Base-by-base conservation (phyloP, 1,140 invertebrate species). In the Calephelis nemesis region DNA sequence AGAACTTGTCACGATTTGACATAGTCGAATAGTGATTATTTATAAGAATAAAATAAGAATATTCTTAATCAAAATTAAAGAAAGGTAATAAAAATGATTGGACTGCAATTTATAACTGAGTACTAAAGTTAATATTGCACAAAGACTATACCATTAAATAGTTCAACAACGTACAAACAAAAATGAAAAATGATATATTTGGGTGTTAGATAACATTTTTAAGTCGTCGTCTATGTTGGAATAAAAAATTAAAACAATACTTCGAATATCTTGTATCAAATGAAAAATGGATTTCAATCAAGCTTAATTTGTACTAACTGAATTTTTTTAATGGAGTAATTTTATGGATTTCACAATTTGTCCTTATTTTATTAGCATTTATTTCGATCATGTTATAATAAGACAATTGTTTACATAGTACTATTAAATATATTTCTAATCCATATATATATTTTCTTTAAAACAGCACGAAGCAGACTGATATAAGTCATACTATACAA, bases 121-220 rank as follows among this genome's bases (percentile, higher is more conserved):
- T 39, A 60, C 39, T 60, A 58, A 15, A 15, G 19, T 58, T 30
- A 60, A 60, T 60, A 60, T 60, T 60, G 58, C 54, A 58, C 54
- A 19, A 30, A 58, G 12, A 39, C 19, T 39, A 39, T 39, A 39
- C 30, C 30, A 58, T 58, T 19, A 58, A 30, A 58, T 58, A 39
- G 19, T 39, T 58, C 10, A 39, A 58, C 8, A 58, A 58, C 10
- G 13, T 52, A 58, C 10, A 58, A 3, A 58, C 2, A 11, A 30
- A 39, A 58, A 58, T 58, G 15, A 58, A 58, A 39, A 11, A 58
- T 58, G 6, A 42, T 42, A 5, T 30, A 58, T 39, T 58, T 39
- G 54, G 11, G 19, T 58, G 1, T 19, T 19, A 54, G 15, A 39
- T 58, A 58, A 58, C 1, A 40, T 58, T 54, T 54, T 11, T 5